Evolutionary conservation across 2,888 invertebrate species (phyloP).

Genomic region (Pyralis farinalis): DNA sequence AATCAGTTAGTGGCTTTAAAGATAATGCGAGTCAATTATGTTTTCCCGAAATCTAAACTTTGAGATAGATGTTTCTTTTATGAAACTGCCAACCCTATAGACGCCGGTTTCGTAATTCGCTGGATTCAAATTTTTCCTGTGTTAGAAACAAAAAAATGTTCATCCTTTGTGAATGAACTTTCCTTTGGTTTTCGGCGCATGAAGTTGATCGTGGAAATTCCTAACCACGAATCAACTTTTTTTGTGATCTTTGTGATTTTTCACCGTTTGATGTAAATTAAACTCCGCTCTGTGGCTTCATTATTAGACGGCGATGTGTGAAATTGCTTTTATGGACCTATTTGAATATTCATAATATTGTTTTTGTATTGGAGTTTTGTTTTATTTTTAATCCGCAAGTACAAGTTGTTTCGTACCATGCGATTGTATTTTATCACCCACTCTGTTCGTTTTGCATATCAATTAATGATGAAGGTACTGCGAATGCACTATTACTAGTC

Average conservation of each 20-base stretch:
- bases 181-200: conserved; percentile 65
- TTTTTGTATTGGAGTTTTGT: conserved; percentile 8
- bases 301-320: conserved; percentile 36
- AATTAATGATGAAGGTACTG: no score
- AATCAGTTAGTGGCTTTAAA: no score
- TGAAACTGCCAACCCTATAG: conserved; percentile 4
- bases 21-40: no score
- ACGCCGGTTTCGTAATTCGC: conserved; percentile 63
- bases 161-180: conserved; percentile 63
- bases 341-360: conserved; percentile 31
- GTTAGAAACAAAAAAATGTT: conserved; percentile 61
- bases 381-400: no score
- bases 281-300: conserved; percentile 38
- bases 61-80: no score
- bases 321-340: conserved; percentile 31
- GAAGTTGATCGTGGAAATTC: conserved; percentile 66
- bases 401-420: no score
- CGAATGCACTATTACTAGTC: no score
- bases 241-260: conserved; percentile 43
- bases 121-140: conserved; percentile 63
- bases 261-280: conserved; percentile 65
- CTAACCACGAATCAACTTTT: conserved; percentile 49
- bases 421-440: no score
- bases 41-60: no score
- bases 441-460: no score